Conservation (phyloP, 2,797 vertebrate genomes). For the Phoebastria nigripes region DNA sequence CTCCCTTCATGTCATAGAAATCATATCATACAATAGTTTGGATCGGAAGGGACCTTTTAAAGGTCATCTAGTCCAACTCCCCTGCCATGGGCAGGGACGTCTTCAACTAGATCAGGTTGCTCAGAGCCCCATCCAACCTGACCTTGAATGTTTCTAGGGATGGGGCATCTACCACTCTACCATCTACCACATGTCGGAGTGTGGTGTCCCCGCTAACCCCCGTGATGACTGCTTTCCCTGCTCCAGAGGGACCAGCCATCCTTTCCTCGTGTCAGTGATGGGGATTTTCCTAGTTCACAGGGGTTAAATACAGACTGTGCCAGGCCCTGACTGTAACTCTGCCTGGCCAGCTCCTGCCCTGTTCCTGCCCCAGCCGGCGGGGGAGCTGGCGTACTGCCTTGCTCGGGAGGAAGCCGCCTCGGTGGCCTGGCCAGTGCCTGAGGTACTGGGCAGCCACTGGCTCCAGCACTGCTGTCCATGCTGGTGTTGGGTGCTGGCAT, state of each 20-base stretch:
- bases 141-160: no score
- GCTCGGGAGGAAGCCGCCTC: background rate
- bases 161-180: no score
- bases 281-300: background rate
- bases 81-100: no score
- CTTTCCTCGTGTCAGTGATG: accelerated
- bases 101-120: no score
- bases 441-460: no score
- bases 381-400: background rate
- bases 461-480: background rate
- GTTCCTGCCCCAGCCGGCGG: background rate
- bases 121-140: no score
- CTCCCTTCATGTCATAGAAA: background rate
- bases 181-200: background rate
- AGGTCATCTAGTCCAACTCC: no score
- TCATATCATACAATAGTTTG: no score
- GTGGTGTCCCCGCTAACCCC: accelerated
- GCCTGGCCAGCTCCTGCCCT: background rate
- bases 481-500: background rate
- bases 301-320: background rate
- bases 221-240: accelerated
- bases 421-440: background rate
- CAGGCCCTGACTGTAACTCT: background rate
- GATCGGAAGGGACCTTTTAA: no score
- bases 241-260: background rate